Conservation (phyloP, 1,140 invertebrate genomes). For the Brachionus plicatilis region DNA sequence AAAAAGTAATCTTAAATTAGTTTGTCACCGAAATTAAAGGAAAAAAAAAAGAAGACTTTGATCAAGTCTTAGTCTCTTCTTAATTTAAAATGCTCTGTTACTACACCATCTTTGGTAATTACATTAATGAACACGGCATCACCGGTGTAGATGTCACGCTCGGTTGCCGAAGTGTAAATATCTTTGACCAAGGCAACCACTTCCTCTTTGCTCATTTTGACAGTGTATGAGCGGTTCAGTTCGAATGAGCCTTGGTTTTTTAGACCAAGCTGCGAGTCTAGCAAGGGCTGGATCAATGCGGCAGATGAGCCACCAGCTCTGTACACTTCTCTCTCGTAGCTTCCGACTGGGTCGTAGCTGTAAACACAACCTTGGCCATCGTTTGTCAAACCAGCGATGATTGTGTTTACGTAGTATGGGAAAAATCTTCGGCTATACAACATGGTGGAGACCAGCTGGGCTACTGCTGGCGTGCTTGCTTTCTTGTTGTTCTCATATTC, state of each 20-base stretch:
- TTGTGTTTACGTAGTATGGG: slow-evolving; percentile 92
- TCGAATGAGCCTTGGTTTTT: slow-evolving; percentile 71
- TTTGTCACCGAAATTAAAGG: neutral
- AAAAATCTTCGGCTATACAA: slow-evolving; percentile 96
- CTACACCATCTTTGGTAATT: slow-evolving; percentile 74
- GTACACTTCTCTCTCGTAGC: slow-evolving; percentile 73
- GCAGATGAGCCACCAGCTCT: slow-evolving; percentile 70
- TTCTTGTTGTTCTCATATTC: slow-evolving; percentile 85
- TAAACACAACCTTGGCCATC: slow-evolving; percentile 80
- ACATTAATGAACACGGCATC: slow-evolving; percentile 81
- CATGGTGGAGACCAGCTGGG: slow-evolving; percentile 90
- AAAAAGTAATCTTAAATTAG: slow-evolving; percentile 7
- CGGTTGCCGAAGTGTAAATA: slow-evolving; percentile 89
- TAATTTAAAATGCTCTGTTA: slow-evolving; percentile 26
- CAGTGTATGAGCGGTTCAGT: neutral
- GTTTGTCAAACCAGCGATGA: slow-evolving; percentile 75
- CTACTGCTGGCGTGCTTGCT: slow-evolving; percentile 83
- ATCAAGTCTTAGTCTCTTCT: slow-evolving; percentile 28
- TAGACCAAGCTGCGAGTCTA: slow-evolving; percentile 59
- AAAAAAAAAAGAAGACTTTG: neutral
- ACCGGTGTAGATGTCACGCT: slow-evolving; percentile 93
- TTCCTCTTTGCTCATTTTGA: slow-evolving; percentile 62
- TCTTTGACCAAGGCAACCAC: slow-evolving; percentile 82
- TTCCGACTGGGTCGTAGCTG: slow-evolving; percentile 93
- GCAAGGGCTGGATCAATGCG: slow-evolving; percentile 61